phyloP scores from a whole-genome alignment of 2,113 vertebrate genomes.

The Coptodon bakossiorum region DNA sequence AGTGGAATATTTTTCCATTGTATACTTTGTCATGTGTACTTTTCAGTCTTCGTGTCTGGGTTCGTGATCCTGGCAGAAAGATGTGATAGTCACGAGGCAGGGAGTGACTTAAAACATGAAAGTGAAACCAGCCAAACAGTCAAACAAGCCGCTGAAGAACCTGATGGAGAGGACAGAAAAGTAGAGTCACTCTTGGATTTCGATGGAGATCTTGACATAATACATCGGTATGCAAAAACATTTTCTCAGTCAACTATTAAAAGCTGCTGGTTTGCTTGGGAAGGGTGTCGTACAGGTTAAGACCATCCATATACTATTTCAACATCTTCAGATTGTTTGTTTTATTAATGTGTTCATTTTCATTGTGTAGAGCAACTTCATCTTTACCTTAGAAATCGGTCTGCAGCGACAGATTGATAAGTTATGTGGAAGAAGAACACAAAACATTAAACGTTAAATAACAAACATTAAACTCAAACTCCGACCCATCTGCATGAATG shows the following conservation, averaged over 20 bases:
- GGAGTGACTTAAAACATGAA: not conserved
- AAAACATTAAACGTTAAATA: not conserved
- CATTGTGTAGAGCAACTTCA: not conserved
- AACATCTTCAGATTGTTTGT: not conserved
- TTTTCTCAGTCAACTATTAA: not conserved
- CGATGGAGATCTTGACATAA: slow-evolving; percentile 86
- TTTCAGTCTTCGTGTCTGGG: slow-evolving; percentile 81
- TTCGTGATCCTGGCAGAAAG: slow-evolving; percentile 79
- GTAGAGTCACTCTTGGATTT: slow-evolving; percentile 70
- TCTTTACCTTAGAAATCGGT: not conserved
- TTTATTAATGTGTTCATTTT: not conserved
- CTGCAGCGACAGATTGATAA: accelerated
- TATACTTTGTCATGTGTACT: not conserved
- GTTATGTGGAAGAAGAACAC: not conserved
- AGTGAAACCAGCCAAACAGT: not conserved
- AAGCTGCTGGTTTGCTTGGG: not conserved
- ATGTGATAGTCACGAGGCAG: not conserved
- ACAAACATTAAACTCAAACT: not conserved
- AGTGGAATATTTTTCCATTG: not conserved
- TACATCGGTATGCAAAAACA: slow-evolving; percentile 57
- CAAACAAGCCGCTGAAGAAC: not conserved
- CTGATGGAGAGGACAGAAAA: not conserved
- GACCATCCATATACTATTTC: not conserved
- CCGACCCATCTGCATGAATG: not conserved
- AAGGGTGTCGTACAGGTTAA: not conserved